phyloP scores from a whole-genome alignment of 2,797 vertebrate species.

The Pipistrellus pipistrellus region DNA sequence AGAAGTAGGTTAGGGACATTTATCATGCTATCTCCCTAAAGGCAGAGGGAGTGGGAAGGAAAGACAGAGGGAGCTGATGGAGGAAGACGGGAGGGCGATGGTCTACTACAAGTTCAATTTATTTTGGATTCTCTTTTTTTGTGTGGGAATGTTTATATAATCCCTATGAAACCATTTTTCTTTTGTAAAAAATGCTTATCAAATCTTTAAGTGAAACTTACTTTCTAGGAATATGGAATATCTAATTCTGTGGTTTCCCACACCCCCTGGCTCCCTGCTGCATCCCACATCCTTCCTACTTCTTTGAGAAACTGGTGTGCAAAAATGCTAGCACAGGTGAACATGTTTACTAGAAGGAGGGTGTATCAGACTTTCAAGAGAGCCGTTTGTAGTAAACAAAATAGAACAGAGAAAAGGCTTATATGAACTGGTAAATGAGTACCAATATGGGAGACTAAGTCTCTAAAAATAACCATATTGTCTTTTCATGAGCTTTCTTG shows the following conservation, averaged over 20 bases:
- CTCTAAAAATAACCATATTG: constrained; percentile 77
- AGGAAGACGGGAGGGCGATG: neutral
- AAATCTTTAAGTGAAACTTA: neutral
- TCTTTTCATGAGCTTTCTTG: constrained; percentile 76
- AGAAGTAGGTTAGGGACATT: neutral
- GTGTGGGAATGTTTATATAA: neutral
- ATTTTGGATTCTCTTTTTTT: neutral
- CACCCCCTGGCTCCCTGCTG: neutral
- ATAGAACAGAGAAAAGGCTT: neutral
- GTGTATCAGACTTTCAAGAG: neutral
- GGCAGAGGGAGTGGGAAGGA: neutral
- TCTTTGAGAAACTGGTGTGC: neutral
- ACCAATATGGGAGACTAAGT: neutral
- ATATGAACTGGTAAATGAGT: neutral
- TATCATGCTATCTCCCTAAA: neutral
- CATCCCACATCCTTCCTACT: neutral
- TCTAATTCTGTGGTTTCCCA: neutral
- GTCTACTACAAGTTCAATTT: neutral
- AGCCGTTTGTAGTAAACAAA: neutral
- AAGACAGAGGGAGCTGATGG: rapidly evolving
- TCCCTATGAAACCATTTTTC: neutral
- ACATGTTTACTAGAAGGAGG: neutral
- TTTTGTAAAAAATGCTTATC: neutral
- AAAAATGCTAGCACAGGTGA: neutral
- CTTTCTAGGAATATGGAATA: neutral